Evolutionary conservation across 2,888 invertebrate species (phyloP).

Genomic region (Carcina quercana): DNA sequence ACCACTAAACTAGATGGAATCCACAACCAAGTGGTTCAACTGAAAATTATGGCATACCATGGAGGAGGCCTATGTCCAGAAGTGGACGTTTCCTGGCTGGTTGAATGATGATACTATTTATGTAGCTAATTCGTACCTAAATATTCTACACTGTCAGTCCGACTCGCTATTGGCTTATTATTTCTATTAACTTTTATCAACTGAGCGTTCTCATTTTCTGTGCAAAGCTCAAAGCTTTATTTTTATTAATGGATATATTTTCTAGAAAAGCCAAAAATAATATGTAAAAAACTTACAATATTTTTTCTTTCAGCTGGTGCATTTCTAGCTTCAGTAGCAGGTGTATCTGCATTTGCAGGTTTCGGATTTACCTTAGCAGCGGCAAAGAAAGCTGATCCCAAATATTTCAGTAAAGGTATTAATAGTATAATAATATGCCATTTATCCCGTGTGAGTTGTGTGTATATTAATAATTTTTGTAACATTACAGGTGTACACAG

Average conservation of each 20-base stretch:
- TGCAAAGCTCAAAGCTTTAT: neutral
- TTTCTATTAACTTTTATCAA: neutral
- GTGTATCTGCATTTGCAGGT: constrained; percentile 86
- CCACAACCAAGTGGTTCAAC: no score
- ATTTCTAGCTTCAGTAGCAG: constrained; percentile 82
- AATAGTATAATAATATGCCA: neutral
- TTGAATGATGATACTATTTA: no score
- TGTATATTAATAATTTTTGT: neutral
- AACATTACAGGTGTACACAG: constrained; percentile 66
- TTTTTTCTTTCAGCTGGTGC: constrained; percentile 73
- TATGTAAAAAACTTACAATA: no score
- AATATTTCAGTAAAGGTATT: constrained; percentile 82
- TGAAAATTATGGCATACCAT: no score
- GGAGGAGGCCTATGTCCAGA: no score
- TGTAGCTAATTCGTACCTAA: no score
- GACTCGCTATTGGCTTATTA: neutral
- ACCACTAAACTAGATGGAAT: no score
- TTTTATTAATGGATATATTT: neutral
- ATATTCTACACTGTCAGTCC: no score
- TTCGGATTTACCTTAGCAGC: constrained; percentile 86
- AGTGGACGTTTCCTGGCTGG: no score
- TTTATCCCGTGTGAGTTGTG: no score
- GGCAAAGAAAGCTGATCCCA: constrained; percentile 86
- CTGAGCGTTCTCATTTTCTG: neutral
- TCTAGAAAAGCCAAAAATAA: neutral